phyloP scores from a whole-genome alignment of 2,797 vertebrate genomes.

The Poeciliopsis gracilis region DNA sequence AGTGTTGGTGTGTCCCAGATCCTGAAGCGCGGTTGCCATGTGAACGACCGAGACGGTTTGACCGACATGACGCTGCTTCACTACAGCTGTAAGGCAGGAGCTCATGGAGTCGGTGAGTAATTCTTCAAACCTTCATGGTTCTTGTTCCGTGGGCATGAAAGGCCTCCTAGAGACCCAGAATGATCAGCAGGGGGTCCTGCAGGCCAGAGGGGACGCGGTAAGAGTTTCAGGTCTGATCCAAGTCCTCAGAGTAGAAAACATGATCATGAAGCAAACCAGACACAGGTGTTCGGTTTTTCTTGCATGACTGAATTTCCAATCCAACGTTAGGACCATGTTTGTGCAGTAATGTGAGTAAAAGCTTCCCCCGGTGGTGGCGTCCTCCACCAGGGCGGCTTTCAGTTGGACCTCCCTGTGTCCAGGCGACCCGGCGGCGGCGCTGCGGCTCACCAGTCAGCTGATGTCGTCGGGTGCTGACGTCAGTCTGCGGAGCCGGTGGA shows the following conservation, averaged over 20 bases:
- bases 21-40: conserved; percentile 90
- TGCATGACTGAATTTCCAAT: not conserved
- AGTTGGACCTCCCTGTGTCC: accelerated
- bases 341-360: too few relatives aligned
- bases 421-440: conserved; percentile 89
- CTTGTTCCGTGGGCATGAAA: not conserved
- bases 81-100: conserved; percentile 94
- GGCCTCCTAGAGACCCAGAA: not conserved
- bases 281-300: not conserved
- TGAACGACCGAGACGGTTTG: conserved; percentile 92
- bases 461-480: conserved; percentile 88
- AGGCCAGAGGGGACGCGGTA: not conserved
- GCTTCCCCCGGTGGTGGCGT: not conserved
- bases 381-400: not conserved
- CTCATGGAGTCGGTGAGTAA: conserved; percentile 89
- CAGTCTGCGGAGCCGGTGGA: conserved; percentile 92
- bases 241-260: not conserved
- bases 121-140: not conserved
- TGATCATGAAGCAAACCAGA: not conserved
- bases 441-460: conserved; percentile 87
- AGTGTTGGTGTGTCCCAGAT: conserved; percentile 75
- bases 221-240: not conserved
- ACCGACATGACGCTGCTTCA: conserved; percentile 95
- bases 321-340: too few relatives aligned
- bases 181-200: not conserved